A percentile compares a stretch with the other conserved stretches of the same genome.
Conservation (phyloP, 2,888 invertebrate species). For the Hesperia comma region DNA sequence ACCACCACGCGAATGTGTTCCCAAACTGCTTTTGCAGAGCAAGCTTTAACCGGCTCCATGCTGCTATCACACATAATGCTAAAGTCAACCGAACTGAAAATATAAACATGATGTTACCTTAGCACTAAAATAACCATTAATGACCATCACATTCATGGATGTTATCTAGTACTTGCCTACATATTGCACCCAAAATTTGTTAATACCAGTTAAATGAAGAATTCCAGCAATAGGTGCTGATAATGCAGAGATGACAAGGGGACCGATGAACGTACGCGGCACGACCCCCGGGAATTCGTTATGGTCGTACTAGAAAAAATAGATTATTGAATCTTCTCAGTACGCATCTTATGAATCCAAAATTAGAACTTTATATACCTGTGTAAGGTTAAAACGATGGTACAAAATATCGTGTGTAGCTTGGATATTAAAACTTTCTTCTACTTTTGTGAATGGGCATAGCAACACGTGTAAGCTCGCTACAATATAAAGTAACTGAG, state of each 20-base stretch:
- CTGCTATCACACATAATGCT: slow-evolving; percentile 88
- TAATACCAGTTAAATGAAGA: slow-evolving; percentile 87
- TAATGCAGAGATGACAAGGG: slow-evolving; percentile 90
- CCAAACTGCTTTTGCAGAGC: slow-evolving; percentile 92
- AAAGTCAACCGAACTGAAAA: slow-evolving; percentile 92
- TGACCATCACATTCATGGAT: neutral
- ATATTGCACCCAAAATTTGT: slow-evolving; percentile 95
- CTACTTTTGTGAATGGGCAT: slow-evolving; percentile 99
- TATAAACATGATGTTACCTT: slow-evolving; percentile 36
- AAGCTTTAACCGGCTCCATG: slow-evolving; percentile 89
- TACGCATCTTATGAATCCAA: slow-evolving; percentile 66
- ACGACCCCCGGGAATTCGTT: slow-evolving; percentile 98
- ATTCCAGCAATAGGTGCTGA: slow-evolving; percentile 90
- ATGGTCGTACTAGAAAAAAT: slow-evolving; percentile 94
- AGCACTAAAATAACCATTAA: neutral
- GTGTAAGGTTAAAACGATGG: slow-evolving; percentile 91
- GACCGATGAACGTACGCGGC: slow-evolving; percentile 97
- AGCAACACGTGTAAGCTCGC: slow-evolving; percentile 91
- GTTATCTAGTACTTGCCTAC: slow-evolving; percentile 85
- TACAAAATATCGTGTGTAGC: slow-evolving; percentile 98
- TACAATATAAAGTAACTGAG: slow-evolving; percentile 88
- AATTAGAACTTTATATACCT: slow-evolving; percentile 86
- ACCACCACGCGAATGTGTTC: slow-evolving; percentile 90
- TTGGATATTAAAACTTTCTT: slow-evolving; percentile 99
- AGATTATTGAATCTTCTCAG: slow-evolving; percentile 43